phyloP scores from a whole-genome alignment of 2,113 vertebrate genomes.

The Ictalurus furcatus region DNA sequence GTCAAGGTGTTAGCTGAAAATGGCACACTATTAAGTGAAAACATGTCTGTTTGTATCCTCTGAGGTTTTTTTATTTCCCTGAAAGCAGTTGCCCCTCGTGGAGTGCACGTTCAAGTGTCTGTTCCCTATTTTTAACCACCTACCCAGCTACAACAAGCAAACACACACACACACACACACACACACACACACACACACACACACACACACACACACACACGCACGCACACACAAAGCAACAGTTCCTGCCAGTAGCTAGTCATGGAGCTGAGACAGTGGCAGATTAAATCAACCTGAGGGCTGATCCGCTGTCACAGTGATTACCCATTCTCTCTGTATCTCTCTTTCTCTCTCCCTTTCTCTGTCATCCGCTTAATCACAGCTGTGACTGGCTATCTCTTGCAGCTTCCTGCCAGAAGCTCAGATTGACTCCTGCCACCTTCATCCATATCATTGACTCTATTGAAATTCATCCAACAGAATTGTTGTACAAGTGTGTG shows the following conservation, averaged over 20 bases:
- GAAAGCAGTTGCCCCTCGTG: constrained; percentile 13
- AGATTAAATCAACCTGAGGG: constrained; percentile 54
- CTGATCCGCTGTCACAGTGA: constrained; percentile 52
- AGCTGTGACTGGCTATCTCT: constrained; percentile 41
- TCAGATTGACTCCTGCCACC: constrained; percentile 44
- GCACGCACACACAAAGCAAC: constrained; percentile 18
- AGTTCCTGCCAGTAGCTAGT: constrained; percentile 36
- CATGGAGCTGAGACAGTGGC: constrained; percentile 37
- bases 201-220: constrained; percentile 11
- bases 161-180: constrained; percentile 4
- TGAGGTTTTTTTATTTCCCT: constrained; percentile 3
- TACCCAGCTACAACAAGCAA: neutral
- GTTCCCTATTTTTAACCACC: constrained; percentile 39
- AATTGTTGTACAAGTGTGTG: neutral
- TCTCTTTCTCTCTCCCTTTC: constrained; percentile 20
- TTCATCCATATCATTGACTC: constrained; percentile 41
- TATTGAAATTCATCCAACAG: constrained; percentile 33
- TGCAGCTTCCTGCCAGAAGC: constrained; percentile 46
- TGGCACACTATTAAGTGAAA: constrained; percentile 33
- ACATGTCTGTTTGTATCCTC: constrained; percentile 26
- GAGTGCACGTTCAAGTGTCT: constrained; percentile 24
- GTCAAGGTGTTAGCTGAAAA: constrained; percentile 23
- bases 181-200: neutral
- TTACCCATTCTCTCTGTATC: constrained; percentile 46
- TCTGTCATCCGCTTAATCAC: constrained; percentile 31